Evolutionary conservation across 2,888 invertebrate species (phyloP).

Genomic region (Hesperia comma): DNA sequence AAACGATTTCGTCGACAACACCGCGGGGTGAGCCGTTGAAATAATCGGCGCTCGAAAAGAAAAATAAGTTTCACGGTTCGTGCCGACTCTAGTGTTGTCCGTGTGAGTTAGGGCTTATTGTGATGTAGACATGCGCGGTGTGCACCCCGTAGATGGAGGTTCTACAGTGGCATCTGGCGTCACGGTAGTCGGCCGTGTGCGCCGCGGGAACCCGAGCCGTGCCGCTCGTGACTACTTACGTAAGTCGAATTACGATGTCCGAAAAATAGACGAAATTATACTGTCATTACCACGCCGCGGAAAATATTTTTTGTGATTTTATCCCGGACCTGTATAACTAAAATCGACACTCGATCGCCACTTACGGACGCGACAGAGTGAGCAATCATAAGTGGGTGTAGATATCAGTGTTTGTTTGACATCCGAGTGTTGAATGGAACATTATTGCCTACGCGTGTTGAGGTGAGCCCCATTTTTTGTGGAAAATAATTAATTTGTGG

Average conservation of each 20-base stretch:
- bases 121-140: slow-evolving; percentile 76
- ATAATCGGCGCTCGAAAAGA: slow-evolving; percentile 65
- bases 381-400: slow-evolving; percentile 58
- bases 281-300: background rate
- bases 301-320: slow-evolving; percentile 14
- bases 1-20: slow-evolving; percentile 43
- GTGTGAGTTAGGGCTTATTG: slow-evolving; percentile 73
- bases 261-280: slow-evolving; percentile 22
- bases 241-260: slow-evolving; percentile 56
- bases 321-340: background rate
- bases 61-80: slow-evolving; percentile 65
- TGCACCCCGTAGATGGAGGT: slow-evolving; percentile 48
- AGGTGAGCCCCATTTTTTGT: slow-evolving; percentile 18
- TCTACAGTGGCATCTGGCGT: slow-evolving; percentile 67
- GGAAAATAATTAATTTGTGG: background rate
- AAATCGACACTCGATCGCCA: slow-evolving; percentile 20
- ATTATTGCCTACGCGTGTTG: slow-evolving; percentile 27
- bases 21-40: slow-evolving; percentile 48
- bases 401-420: slow-evolving; percentile 57
- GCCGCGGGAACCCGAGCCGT: slow-evolving; percentile 41
- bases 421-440: slow-evolving; percentile 48
- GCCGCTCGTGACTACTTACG: slow-evolving; percentile 64
- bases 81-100: slow-evolving; percentile 61
- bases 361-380: slow-evolving; percentile 42
- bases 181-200: slow-evolving; percentile 57